A percentile compares a stretch with the other conserved stretches of the same genome.
These are phyloP conservation scores for Schizopygopsis malacanthus DNA, from an alignment of 2,797 vertebrate genomes.

Conservation along the genomic window DNA sequence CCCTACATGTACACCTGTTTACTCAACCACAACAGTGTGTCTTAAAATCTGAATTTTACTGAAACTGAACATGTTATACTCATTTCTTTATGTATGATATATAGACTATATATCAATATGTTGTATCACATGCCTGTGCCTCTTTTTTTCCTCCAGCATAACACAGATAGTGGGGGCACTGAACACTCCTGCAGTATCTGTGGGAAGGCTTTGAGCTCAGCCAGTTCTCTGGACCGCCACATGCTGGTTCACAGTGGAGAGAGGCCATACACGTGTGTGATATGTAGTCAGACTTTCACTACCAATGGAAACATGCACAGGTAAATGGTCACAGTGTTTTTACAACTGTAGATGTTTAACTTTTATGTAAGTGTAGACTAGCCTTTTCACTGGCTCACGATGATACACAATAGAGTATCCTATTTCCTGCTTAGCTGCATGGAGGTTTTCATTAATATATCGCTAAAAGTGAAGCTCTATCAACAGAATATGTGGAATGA, in stretches of 20 bases:
- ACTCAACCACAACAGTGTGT: background rate
- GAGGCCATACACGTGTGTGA: conserved; percentile 91
- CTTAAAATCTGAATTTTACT: background rate
- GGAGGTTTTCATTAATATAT: background rate
- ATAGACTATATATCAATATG: background rate
- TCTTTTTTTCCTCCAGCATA: conserved; percentile 82
- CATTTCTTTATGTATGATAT: too few relatives aligned
- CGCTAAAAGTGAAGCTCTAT: background rate
- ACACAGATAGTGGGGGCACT: conserved; percentile 89
- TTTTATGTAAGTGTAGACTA: background rate
- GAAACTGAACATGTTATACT: background rate
- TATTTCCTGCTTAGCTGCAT: background rate
- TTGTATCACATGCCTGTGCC: background rate
- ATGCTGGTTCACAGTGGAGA: conserved; percentile 98
- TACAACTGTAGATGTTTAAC: background rate
- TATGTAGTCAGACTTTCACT: conserved; percentile 96
- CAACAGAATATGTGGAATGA: background rate
- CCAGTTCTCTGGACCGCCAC: conserved; percentile 96
- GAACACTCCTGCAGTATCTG: conserved; percentile 99
- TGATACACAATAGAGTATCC: background rate
- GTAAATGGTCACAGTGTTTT: conserved; percentile 68
- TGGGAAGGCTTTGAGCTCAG: conserved; percentile 95
- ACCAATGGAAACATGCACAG: conserved; percentile 99
- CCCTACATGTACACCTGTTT: conserved; percentile 18
- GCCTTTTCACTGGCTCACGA: background rate